Evolutionary conservation across 2,888 invertebrate genomes (phyloP).

Genomic region (Allophyes oxyacanthae): DNA sequence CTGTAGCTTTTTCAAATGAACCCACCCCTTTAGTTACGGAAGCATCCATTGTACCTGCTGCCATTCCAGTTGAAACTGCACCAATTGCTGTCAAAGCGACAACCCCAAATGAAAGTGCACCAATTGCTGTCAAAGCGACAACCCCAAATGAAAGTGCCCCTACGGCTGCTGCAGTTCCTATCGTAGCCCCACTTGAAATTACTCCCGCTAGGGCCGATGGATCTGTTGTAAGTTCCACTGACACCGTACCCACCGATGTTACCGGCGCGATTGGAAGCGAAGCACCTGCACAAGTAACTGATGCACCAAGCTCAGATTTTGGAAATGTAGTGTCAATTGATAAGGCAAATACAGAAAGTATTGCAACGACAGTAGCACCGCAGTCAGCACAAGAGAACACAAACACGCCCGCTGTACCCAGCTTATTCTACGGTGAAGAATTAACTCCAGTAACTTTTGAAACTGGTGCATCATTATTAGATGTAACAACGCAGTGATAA

Average conservation of each 20-base stretch:
- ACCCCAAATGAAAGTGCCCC: not conserved
- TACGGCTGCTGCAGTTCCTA: not conserved
- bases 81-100: not conserved
- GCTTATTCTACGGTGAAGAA: constrained; percentile 9
- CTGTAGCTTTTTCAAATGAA: not conserved
- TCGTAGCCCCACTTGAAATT: constrained; percentile 2
- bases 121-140: too few species aligned
- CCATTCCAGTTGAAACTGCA: not conserved
- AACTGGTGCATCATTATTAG: constrained; percentile 74
- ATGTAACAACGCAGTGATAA: constrained; percentile 72
- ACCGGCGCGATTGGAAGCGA: constrained; percentile 8
- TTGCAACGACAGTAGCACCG: constrained; percentile 24
- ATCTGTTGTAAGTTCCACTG: constrained; percentile 13
- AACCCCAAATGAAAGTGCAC: too few species aligned
- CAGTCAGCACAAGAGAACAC: constrained; percentile 11
- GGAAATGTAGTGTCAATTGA: constrained; percentile 13
- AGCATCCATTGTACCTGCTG: not conserved
- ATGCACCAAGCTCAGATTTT: constrained; percentile 4
- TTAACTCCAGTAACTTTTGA: constrained; percentile 62
- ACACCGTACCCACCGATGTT: constrained; percentile 27
- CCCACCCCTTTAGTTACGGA: not conserved
- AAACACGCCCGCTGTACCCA: constrained; percentile 27
- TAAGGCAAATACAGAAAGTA: constrained; percentile 5
- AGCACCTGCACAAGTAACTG: constrained; percentile 14
- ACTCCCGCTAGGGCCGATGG: constrained; percentile 18